A percentile compares a stretch with the other conserved stretches of the same genome.
phyloP scores from a whole-genome alignment of 2,888 invertebrate species.

The Merodon equestris region DNA sequence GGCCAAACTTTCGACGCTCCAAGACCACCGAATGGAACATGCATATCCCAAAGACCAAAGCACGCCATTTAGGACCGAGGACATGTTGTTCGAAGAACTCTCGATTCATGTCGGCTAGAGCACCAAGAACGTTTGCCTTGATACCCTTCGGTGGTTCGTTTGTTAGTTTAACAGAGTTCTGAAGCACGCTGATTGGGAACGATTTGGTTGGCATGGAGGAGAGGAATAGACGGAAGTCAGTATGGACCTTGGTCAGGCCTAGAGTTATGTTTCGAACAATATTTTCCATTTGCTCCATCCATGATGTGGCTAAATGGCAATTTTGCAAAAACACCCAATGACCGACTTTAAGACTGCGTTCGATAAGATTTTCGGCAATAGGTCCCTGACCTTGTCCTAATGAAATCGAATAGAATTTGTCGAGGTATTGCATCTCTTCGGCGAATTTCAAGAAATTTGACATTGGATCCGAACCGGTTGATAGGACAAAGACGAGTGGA shows the following conservation, averaged over 20 bases:
- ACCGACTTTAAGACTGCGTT: conserved; percentile 84
- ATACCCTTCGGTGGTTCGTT: conserved; percentile 96
- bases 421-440: conserved; percentile 85
- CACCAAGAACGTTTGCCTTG: conserved; percentile 91
- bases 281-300: conserved; percentile 92
- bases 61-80: conserved; percentile 84
- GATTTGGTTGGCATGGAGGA: conserved; percentile 93
- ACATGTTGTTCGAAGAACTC: conserved; percentile 90
- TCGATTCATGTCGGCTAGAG: conserved; percentile 87
- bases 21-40: conserved; percentile 97
- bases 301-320: conserved; percentile 95
- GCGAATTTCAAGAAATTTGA: conserved; percentile 90
- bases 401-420: conserved; percentile 89
- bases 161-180: conserved; percentile 95
- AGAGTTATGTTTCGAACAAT: conserved; percentile 86
- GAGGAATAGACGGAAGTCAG: conserved; percentile 89
- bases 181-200: conserved; percentile 94
- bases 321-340: conserved; percentile 96
- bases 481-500: conserved; percentile 91
- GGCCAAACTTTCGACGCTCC: conserved; percentile 94
- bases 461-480: conserved; percentile 94
- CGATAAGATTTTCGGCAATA: conserved; percentile 90
- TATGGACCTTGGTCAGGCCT: conserved; percentile 83
- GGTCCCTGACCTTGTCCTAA: conserved; percentile 94
- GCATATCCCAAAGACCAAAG: conserved; percentile 89